Base-by-base conservation (phyloP, 1,140 invertebrate genomes). In the Aphis gossypii region DNA sequence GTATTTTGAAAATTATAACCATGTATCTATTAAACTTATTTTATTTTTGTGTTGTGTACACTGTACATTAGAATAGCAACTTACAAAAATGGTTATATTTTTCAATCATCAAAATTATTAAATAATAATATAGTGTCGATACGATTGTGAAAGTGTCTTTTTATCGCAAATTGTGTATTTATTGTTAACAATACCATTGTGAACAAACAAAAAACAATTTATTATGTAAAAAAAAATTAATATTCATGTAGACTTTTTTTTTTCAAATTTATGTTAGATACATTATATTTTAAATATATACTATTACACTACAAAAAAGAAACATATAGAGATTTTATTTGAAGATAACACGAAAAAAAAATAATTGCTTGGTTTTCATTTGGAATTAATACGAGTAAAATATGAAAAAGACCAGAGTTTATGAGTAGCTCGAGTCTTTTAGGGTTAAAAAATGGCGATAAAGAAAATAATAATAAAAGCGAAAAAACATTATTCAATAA, bases 401-500 rank as follows among this genome's bases (percentile, higher is more conserved):
- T 25, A 44, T 41, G 84, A 25, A 41, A 86, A 44, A 18, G 11
- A 18, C 25, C 25, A 30, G 18, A 51, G 25, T 88, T 76, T 88
- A 88, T 48, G 46, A 46, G 86, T n/a, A 48, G 7, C 86, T 88
- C 18, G 18, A 6, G 44, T 88, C 11, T 25, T 88, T 48, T 51
- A 88, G 84, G 48, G 51, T 38, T 41, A 38, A 56, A 89, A 89
- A 56, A 89, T 9, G 11, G 46, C 14, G 51, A 41, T 56, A 38
- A 89, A 25, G 30, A n/a, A 76, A 76, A 76, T 76, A 76, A 76
- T 76, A n/a, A 68, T 21, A 87, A 48, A 87, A 51, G 9, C 48
- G 25, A 51, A 56, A 89, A 48, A 88, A 88, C 86, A 88, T 56
- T 56, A 54, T 41, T 56, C 87, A 54, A 89, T 30, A 54, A 46